Percentiles rank a stretch among this genome's conserved stretches.
Conservation (phyloP, 2,113 vertebrate species). For the zebrafish (Danio rerio) region GRCz12tu NC_133192.1:22335001-22335500, state of each 20-base stretch:
- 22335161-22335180: no score
- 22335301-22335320: neutral
- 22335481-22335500: slow-evolving; percentile 1
- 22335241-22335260: slow-evolving; percentile 9
- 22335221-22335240: neutral
- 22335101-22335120: no score
- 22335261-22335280: neutral
- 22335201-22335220: neutral
- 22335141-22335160: no score
- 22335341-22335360: slow-evolving; percentile 3
- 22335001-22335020: no score
- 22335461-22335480: neutral
- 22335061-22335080: no score
- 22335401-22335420: neutral
- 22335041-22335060: no score
- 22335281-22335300: slow-evolving; percentile 1
- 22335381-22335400: neutral
- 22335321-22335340: neutral
- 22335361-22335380: neutral
- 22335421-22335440: neutral
- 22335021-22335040: no score
- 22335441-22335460: neutral
- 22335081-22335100: no score
- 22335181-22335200: neutral
- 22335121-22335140: no score